Evolutionary conservation across 1,140 invertebrate genomes (phyloP).

Genomic region (Ylistrum balloti): DNA sequence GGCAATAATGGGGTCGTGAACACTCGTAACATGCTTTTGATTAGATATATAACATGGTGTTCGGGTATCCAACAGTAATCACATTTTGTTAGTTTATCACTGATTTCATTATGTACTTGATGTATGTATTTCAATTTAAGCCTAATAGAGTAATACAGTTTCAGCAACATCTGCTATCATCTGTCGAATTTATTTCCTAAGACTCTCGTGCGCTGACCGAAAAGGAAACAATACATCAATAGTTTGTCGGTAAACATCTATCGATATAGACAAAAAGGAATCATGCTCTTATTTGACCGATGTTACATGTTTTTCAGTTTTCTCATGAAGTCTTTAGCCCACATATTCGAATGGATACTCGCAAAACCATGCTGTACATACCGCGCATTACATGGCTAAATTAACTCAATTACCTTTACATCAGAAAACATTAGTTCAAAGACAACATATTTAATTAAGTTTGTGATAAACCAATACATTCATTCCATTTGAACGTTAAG

Average conservation of each 20-base stretch:
- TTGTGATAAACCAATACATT: too few relatives aligned
- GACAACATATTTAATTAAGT: too few relatives aligned
- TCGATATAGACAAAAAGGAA: background rate
- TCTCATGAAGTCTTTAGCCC: too few relatives aligned
- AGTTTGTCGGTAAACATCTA: background rate
- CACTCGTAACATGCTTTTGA: constrained; percentile 14
- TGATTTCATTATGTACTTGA: background rate
- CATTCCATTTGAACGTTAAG: too few relatives aligned
- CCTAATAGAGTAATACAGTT: constrained; percentile 21
- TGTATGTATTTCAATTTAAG: background rate
- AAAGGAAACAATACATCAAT: background rate
- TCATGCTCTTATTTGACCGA: background rate
- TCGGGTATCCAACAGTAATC: background rate
- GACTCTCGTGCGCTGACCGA: background rate
- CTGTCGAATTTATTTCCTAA: background rate
- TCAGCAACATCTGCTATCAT: constrained; percentile 29
- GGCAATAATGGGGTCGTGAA: background rate
- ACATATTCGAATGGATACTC: too few relatives aligned
- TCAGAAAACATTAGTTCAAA: too few relatives aligned
- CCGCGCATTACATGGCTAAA: too few relatives aligned
- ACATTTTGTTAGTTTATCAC: background rate
- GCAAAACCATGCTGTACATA: too few relatives aligned
- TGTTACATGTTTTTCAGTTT: too few relatives aligned
- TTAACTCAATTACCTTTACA: too few relatives aligned
- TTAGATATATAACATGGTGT: background rate